Evolutionary conservation across 2,113 vertebrate genomes (phyloP), one percentile per base, ranked within the genome.

Genomic region (Proterorhinus semilunaris): DNA sequence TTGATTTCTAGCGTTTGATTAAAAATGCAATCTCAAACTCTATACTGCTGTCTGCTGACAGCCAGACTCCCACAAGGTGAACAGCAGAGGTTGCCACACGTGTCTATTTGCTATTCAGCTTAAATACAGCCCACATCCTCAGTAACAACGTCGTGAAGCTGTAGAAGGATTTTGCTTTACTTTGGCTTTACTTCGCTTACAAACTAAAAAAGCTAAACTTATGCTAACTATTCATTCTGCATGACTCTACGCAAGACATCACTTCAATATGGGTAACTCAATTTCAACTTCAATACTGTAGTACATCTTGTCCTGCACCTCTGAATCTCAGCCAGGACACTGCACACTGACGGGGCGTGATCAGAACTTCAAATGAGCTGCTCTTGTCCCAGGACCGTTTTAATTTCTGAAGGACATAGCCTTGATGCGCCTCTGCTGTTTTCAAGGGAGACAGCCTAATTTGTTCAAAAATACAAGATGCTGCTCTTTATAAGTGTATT

Each of bases 401-500:
- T 62, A 78, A 74, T 76, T 65, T 67, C 62, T 62, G 48, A 72
- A 63, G 62, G 65, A 66, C 67, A 71, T 15, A 49, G 46, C 15
- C 51, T 63, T 51, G 68, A 66, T 69, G 36, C 47, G 61, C 71
- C 63, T 74, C 52, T 54, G 54, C 49, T 78, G 54, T 68, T 81
- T 75, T 70, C 9, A 53, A 58, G 62, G 4, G 2, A 72, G 53
- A 74, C 44, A 68, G 71, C 63, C 21, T 0, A 5, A 72, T 68
- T 61, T 69, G 65, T 68, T 57, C 59, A 51, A 76, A 75, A 84
- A 57, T 42, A 7, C 21, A 65, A 46, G 62, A 72, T 55, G 15
- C 11, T 16, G 67, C 65, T 63, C 66, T 69, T 76, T 75, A 48
- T 62, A 47, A 66, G 74, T 55, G 64, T 73, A 46, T 66, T 81